phyloP scores from a whole-genome alignment of 2,113 vertebrate species.

The Noctilio leporinus region DNA sequence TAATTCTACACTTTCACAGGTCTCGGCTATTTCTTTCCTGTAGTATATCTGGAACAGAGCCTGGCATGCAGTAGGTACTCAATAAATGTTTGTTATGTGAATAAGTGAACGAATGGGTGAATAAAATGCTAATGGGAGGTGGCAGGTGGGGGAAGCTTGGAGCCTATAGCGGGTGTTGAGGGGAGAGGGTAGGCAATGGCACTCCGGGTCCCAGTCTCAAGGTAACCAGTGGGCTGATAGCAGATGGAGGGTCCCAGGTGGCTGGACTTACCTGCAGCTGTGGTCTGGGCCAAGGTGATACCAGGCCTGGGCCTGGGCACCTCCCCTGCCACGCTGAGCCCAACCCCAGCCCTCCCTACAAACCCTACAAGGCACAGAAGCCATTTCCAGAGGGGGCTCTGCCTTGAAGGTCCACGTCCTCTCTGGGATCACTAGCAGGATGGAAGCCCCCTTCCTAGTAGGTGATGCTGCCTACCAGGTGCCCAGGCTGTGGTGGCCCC shows the following conservation, averaged over 20 bases:
- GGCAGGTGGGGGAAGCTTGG: not conserved
- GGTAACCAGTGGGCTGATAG: not conserved
- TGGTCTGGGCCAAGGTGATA: not conserved
- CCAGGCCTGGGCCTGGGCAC: not conserved
- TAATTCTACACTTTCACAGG: not conserved
- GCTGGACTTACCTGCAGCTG: not conserved
- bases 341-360: not conserved
- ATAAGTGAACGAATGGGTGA: not conserved
- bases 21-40: not conserved
- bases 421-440: not conserved
- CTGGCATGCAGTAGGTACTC: not conserved
- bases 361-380: not conserved
- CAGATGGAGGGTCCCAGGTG: not conserved
- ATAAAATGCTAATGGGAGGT: not conserved
- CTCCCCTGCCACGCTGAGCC: not conserved
- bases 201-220: not conserved
- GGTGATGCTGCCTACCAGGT: not conserved
- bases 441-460: not conserved
- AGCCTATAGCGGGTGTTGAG: not conserved
- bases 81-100: not conserved
- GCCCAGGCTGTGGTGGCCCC: too few species aligned
- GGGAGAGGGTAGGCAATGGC: not conserved
- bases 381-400: not conserved
- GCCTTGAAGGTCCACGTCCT: not conserved
- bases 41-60: not conserved